Percentiles rank a stretch among this genome's conserved stretches.
phyloP scores from a whole-genome alignment of 2,797 vertebrate genomes.

The Holocentrus rufus region DNA sequence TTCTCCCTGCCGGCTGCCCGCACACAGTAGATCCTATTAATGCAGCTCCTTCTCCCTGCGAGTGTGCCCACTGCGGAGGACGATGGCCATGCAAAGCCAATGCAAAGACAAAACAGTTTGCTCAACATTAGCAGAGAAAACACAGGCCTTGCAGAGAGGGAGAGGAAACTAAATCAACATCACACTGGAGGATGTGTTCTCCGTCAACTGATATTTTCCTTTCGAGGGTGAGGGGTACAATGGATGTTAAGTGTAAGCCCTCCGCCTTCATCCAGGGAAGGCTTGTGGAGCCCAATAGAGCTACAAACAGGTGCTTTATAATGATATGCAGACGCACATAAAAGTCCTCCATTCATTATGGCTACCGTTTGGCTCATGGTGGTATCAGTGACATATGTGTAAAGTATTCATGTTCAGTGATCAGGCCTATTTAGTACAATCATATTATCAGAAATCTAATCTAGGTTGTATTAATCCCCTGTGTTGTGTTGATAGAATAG shows the following conservation, averaged over 20 bases:
- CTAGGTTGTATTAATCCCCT: constrained; percentile 14
- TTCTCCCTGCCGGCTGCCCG: constrained; percentile 89
- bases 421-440: constrained; percentile 42
- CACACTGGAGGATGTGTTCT: constrained; percentile 83
- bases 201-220: constrained; percentile 76
- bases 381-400: constrained; percentile 14
- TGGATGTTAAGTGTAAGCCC: constrained; percentile 67
- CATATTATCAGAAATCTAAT: constrained; percentile 47
- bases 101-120: constrained; percentile 99
- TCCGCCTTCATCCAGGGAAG: constrained; percentile 46
- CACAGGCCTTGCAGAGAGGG: constrained; percentile 69
- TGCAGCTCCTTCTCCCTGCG: constrained; percentile 82
- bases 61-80: constrained; percentile 85
- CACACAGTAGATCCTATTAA: constrained; percentile 95
- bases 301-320: constrained; percentile 74
- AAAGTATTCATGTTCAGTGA: constrained; percentile 37
- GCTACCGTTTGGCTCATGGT: neutral
- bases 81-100: constrained; percentile 89
- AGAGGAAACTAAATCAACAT: constrained; percentile 83
- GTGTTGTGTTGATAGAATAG: constrained; percentile 36
- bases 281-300: constrained; percentile 32
- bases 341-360: constrained; percentile 39
- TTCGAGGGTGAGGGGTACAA: constrained; percentile 58
- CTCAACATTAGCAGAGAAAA: constrained; percentile 91
- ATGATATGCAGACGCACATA: constrained; percentile 53